Conservation (phyloP, 2,888 invertebrate species). For the Oscheius sp. region DNA sequence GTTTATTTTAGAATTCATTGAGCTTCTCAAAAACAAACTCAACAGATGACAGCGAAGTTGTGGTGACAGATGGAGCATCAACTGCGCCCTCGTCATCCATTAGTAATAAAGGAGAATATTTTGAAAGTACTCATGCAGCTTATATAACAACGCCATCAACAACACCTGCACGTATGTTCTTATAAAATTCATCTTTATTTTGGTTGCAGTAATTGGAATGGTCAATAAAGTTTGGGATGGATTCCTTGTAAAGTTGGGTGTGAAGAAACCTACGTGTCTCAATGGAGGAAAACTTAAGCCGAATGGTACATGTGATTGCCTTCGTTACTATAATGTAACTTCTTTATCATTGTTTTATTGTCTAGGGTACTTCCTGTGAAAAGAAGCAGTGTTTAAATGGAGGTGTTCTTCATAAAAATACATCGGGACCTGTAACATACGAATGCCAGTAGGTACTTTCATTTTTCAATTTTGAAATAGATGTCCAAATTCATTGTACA, state of each 20-base stretch:
- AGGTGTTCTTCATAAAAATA: slow-evolving; percentile 39
- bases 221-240: slow-evolving; percentile 29
- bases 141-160: neutral
- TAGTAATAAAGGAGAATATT: too few species aligned
- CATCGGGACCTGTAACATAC: slow-evolving; percentile 5
- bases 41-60: neutral
- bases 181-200: too few species aligned
- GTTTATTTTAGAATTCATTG: neutral
- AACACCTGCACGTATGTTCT: neutral
- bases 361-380: slow-evolving; percentile 58
- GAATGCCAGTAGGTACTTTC: slow-evolving; percentile 35
- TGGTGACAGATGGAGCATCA: neutral
- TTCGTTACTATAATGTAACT: slow-evolving; percentile 44
- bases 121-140: neutral
- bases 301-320: slow-evolving; percentile 53
- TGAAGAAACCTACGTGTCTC: slow-evolving; percentile 49
- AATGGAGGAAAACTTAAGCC: slow-evolving; percentile 56
- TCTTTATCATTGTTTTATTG: too few species aligned
- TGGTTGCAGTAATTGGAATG: slow-evolving; percentile 15
- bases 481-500: slow-evolving; percentile 59
- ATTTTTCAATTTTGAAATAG: slow-evolving; percentile 24
- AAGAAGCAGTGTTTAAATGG: slow-evolving; percentile 52
- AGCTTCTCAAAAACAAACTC: neutral
- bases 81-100: too few species aligned
- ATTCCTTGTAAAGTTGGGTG: slow-evolving; percentile 45